phyloP scores from a whole-genome alignment of 2,113 vertebrate genomes.

The Oxyruncus cristatus region DNA sequence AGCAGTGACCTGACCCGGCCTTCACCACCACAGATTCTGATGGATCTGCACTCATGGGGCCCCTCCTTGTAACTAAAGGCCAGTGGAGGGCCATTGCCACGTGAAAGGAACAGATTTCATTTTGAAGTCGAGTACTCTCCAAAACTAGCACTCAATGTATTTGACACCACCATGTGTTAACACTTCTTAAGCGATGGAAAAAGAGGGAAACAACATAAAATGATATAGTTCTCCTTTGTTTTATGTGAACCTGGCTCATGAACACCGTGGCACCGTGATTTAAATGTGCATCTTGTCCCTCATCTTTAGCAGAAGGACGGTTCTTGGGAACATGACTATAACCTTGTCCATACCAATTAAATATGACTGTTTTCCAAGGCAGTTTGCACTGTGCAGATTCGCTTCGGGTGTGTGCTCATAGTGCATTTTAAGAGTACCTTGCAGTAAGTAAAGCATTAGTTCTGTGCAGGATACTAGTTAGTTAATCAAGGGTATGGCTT shows the following conservation, averaged over 20 bases:
- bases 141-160: not conserved
- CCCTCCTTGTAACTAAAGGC: not conserved
- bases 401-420: fast-evolving
- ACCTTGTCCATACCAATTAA: not conserved
- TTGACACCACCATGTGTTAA: fast-evolving
- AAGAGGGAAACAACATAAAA: not conserved
- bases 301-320: not conserved
- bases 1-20: not conserved
- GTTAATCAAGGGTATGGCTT: not conserved
- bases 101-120: not conserved
- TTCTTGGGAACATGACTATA: not conserved
- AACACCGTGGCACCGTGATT: not conserved
- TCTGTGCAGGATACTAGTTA: not conserved
- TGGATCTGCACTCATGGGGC: not conserved
- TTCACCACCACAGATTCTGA: not conserved
- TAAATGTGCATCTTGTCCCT: not conserved
- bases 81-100: not conserved
- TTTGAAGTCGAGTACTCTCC: not conserved
- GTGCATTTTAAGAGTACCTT: not conserved
- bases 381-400: not conserved
- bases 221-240: not conserved
- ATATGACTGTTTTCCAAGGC: not conserved
- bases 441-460: not conserved
- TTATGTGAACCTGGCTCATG: not conserved
- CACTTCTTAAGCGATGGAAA: not conserved